Base-by-base conservation (phyloP, 2,888 invertebrate genomes). In the Cyrtodaria siliqua region DNA sequence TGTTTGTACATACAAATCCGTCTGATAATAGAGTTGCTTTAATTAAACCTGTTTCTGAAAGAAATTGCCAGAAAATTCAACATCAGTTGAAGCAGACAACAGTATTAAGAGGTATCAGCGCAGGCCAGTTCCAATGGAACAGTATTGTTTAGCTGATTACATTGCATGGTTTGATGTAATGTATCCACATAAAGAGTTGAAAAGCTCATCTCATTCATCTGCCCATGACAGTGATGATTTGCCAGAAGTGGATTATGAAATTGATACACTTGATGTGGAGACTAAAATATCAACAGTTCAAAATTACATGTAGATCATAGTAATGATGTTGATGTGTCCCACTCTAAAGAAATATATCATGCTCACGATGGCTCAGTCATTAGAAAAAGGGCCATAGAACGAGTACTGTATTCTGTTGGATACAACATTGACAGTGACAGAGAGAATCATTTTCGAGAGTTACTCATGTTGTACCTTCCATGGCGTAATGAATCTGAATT, bases 401-500 rank as follows among this genome's bases (percentile, higher is more conserved):
- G 23, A 16, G 16, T 52, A 24, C 2, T 26, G 2, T 6, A 23
- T 2, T 52, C 9, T 52, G 8, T 52, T 8, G 20, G 14, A 6
- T 67, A 53, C 27, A 40, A 20, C 29, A 59, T 86, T 23, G 82
- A 87, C 49, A 63, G 20, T 23, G 74, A 87, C 49, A 12, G 26
- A 57, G 75, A 82, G 55, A 72, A 76, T 18, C 49, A 73, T 60
- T 75, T 49, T 44, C 49, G 76, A 44, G 67, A 79, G 63, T 42
- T 27, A 20, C 42, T 88, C 0, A 81, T 89, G 86, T 78, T 90
- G 16, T 89, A 69, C 63, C 3, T 62, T 0, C 86, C 89, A 9
- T 90, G 88, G 88, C 64, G 88, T 60, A 50, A 88, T 63, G 89
- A 89, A 73, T 16, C 64, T 14, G 24, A 4, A 16, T 8, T 79